Evolutionary conservation across 2,113 vertebrate genomes (phyloP), one percentile per base, ranked within the genome.

Genomic region (Sebastes fasciatus): DNA sequence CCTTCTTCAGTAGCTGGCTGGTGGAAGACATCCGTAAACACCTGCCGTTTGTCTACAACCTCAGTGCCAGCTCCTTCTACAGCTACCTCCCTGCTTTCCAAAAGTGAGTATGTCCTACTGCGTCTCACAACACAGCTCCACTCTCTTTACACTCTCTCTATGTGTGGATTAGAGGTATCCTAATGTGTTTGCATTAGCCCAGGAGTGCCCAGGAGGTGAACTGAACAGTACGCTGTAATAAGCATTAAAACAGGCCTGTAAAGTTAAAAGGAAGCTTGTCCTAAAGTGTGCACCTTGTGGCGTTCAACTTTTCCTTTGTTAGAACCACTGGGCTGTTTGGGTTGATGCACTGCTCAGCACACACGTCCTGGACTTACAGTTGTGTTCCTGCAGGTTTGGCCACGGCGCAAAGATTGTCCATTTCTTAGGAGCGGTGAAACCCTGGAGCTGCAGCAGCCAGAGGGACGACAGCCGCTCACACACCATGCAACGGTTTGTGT

Each of bases 371-470:
- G 57, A 63, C 12, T 40, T 8, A 58, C 42, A 45, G 42, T 19
- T 84, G 63, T 61, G 46, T 71, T 43, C 14, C 19, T 55, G n/a
- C 88, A 98, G 97, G 71, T 98, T 96, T 62, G 97, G 97, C 8
- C 91, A 95, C 62, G 68, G 94, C 4, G 96, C 95, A 5, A 98
- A 96, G 90, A 96, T 98, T 4, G 92, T 98, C 81, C 97, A 97
- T 82, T 99, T 99, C 79, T n/a, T 96, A 34, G 97, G 98, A 55
- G 16, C 89, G 0, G 57, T 19, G 5, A 99, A 98, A 63, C 98
- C 98, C 0, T 98, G 98, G 97, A 93, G 48, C 51, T 95, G 93
- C 4, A 80, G 94, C 48, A 85, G 88, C 6, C 93, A 95, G 74
- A 90, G 86, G 1, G 93, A 89, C 9, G 84, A 9, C 9, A 6